Evolutionary conservation across 2,888 invertebrate species (phyloP).

Genomic region (Diloba caeruleocephala): DNA sequence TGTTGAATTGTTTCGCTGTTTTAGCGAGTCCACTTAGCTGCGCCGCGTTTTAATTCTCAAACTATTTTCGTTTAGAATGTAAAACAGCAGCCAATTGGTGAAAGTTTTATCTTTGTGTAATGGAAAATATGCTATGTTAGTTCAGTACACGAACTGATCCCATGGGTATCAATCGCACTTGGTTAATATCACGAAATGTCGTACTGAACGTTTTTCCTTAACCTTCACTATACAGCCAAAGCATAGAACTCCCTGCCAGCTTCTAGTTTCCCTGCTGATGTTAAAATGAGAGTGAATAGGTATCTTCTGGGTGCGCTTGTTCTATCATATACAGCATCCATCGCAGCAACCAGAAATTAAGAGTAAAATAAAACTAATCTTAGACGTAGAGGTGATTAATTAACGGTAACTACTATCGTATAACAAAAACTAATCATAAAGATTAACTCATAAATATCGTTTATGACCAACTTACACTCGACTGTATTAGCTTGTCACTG

Average conservation of each 20-base stretch:
- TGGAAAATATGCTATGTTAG: background rate
- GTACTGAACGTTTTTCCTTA: no score
- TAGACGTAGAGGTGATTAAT: background rate
- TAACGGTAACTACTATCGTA: background rate
- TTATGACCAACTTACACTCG: background rate
- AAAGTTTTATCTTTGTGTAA: slow-evolving; percentile 7
- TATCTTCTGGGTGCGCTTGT: no score
- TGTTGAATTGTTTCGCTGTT: slow-evolving; percentile 18
- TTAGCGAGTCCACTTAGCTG: slow-evolving; percentile 5
- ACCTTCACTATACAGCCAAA: no score
- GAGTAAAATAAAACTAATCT: background rate
- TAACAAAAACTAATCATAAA: slow-evolving; percentile 1
- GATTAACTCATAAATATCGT: slow-evolving; percentile 7
- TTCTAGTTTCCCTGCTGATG: no score
- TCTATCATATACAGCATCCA: no score
- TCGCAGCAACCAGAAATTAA: background rate
- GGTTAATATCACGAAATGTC: no score
- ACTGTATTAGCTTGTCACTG: slow-evolving; percentile 8
- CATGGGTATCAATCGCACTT: no score
- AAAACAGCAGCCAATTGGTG: slow-evolving; percentile 19
- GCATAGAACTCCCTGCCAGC: no score
- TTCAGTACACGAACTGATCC: no score
- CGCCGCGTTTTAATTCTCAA: slow-evolving; percentile 11
- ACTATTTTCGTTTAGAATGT: slow-evolving; percentile 35
- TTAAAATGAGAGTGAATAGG: no score